Evolutionary conservation across 2,797 vertebrate genomes (phyloP).

Genomic region (Thaleichthys pacificus): DNA sequence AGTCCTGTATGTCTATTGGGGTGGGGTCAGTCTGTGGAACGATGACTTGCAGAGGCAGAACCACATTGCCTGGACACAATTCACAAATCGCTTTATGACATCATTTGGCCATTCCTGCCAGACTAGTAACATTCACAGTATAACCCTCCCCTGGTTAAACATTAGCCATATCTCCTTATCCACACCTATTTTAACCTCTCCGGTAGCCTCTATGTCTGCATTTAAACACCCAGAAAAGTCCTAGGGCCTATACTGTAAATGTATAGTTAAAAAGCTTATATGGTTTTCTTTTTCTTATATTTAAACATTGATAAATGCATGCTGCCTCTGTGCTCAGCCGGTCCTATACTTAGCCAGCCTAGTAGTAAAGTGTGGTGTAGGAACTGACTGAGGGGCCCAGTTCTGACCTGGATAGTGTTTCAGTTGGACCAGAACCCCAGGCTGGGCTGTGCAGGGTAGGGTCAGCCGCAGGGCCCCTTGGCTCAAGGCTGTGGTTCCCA

Average conservation of each 20-base stretch:
- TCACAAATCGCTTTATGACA: conserved; percentile 50
- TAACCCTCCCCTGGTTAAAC: conserved; percentile 62
- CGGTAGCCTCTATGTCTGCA: conserved; percentile 37
- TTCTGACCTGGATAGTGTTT: conserved; percentile 72
- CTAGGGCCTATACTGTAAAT: conserved; percentile 38
- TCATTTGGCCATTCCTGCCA: conserved; percentile 51
- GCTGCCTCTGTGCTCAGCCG: conserved; percentile 49
- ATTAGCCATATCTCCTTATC: conserved; percentile 63
- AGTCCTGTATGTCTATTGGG: conserved; percentile 19
- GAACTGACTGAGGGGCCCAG: conserved; percentile 57
- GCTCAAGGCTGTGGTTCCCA: conserved; percentile 67
- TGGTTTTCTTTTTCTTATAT: conserved; percentile 62
- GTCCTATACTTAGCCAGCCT: conserved; percentile 67
- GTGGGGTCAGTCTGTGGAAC: conserved; percentile 46
- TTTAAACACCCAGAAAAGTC: conserved; percentile 38
- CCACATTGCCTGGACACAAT: conserved; percentile 34
- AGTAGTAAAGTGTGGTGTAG: conserved; percentile 72
- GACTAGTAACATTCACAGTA: conserved; percentile 60
- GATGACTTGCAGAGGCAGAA: conserved; percentile 24
- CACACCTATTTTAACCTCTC: conserved; percentile 50
- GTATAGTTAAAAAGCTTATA: conserved; percentile 26
- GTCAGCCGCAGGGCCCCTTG: conserved; percentile 55
- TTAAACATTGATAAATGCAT: conserved; percentile 43
- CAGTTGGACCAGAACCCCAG: conserved; percentile 62
- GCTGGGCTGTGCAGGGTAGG: conserved; percentile 28